Conservation (phyloP, 2,797 vertebrate species). For the Calcarius lapponicus region DNA sequence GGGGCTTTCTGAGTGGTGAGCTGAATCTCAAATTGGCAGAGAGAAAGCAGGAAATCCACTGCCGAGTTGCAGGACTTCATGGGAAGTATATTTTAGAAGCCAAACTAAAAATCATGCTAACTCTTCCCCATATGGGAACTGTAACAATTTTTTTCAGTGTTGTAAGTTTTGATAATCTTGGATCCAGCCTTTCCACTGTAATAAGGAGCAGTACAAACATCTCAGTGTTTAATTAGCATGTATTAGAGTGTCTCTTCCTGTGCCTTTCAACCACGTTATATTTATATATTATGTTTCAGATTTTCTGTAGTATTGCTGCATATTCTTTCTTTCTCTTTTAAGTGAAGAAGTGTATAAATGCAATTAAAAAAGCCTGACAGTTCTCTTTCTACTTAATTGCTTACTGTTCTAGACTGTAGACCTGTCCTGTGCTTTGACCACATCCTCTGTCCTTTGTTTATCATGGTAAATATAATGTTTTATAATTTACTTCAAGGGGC, state of each 20-base stretch:
- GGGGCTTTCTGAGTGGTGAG: background rate
- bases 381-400: background rate
- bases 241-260: conserved; percentile 4
- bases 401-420: background rate
- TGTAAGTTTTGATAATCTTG: conserved; percentile 35
- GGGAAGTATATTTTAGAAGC: background rate
- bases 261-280: background rate
- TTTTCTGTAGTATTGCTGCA: background rate
- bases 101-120: background rate
- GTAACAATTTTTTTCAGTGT: conserved; percentile 14
- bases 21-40: background rate
- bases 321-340: background rate
- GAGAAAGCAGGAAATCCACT: background rate
- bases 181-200: background rate
- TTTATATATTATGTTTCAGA: background rate
- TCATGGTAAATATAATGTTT: background rate
- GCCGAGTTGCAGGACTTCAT: background rate
- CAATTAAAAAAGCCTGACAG: background rate
- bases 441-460: background rate
- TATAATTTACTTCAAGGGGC: background rate
- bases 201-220: conserved; percentile 11
- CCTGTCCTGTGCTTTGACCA: background rate
- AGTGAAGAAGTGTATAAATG: background rate
- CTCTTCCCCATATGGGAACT: conserved; percentile 9
- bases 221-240: background rate